Conservation (phyloP, 2,113 vertebrate genomes). For the Centrocercus urophasianus region DNA sequence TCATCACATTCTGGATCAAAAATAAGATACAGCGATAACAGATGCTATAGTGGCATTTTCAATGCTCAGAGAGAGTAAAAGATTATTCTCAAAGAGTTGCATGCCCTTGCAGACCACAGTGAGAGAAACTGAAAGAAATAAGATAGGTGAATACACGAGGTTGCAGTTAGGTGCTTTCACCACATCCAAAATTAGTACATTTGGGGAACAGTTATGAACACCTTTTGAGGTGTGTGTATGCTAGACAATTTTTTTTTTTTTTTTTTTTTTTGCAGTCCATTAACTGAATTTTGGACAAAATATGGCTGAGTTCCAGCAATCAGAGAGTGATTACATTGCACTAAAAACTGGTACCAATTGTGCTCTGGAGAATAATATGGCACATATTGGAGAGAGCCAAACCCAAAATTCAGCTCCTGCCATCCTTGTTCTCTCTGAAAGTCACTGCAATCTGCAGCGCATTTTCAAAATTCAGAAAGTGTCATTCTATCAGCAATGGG, state of each 20-base stretch:
- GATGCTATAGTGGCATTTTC: neutral
- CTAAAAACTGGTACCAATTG: neutral
- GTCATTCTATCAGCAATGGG: slow-evolving; percentile 1
- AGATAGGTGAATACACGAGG: neutral
- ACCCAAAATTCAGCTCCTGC: neutral
- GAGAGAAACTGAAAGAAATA: neutral
- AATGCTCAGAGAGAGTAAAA: neutral
- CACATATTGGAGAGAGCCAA: neutral
- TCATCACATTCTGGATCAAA: neutral
- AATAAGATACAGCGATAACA: accelerated
- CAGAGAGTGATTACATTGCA: neutral
- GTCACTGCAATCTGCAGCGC: neutral
- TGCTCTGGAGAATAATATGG: neutral
- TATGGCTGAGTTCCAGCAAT: accelerated
- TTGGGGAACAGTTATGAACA: neutral
- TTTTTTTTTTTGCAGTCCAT: accelerated
- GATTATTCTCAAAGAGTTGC: neutral
- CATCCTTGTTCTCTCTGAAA: neutral
- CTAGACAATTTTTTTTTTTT: neutral
- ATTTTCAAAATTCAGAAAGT: slow-evolving; percentile 13
- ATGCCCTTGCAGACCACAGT: neutral
- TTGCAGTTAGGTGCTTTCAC: neutral
- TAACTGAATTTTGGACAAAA: neutral
- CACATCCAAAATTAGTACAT: accelerated
- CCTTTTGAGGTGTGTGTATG: neutral